Evolutionary conservation across 2,113 vertebrate genomes (phyloP).

Genomic region (Oncorhynchus gorbuscha): DNA sequence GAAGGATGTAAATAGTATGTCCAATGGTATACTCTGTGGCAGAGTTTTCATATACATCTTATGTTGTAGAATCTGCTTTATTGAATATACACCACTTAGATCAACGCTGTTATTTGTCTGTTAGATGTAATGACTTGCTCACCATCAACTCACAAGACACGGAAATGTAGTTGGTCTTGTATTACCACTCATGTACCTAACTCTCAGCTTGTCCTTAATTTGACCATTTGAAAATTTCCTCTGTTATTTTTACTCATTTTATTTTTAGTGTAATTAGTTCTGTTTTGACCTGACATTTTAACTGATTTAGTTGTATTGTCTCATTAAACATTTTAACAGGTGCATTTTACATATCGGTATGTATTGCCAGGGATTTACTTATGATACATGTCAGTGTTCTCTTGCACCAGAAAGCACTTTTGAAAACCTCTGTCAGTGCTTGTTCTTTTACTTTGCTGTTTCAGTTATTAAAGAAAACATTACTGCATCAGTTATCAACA

Average conservation of each 20-base stretch:
- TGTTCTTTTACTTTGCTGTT: conserved; percentile 65
- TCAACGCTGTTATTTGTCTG: conserved; percentile 60
- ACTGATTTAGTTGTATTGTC: conserved; percentile 21
- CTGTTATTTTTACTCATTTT: conserved; percentile 2
- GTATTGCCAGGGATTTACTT: conserved; percentile 27
- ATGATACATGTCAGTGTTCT: conserved; percentile 42
- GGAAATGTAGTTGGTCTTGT: conserved; percentile 36
- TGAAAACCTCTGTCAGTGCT: conserved; percentile 44
- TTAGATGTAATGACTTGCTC: conserved; percentile 20
- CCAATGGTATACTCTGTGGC: conserved; percentile 59
- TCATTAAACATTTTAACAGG: background rate
- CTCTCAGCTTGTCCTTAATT: conserved; percentile 30
- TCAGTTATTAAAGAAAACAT: conserved; percentile 70
- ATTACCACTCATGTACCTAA: conserved; percentile 30
- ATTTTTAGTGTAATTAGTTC: conserved; percentile 37
- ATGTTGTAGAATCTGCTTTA: conserved; percentile 26
- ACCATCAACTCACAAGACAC: conserved; percentile 29
- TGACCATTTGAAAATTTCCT: background rate
- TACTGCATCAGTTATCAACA: conserved; percentile 13
- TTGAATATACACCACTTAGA: conserved; percentile 31
- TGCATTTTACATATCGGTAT: conserved; percentile 51
- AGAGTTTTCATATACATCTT: conserved; percentile 33
- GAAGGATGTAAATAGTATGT: conserved; percentile 69
- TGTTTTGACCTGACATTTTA: conserved; percentile 37
- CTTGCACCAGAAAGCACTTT: conserved; percentile 72